Percentiles rank a stretch among this genome's conserved stretches.
These are phyloP conservation scores for Eidolon dupreanum DNA, from an alignment of 2,797 vertebrate species.

Conservation along the genomic window DNA sequence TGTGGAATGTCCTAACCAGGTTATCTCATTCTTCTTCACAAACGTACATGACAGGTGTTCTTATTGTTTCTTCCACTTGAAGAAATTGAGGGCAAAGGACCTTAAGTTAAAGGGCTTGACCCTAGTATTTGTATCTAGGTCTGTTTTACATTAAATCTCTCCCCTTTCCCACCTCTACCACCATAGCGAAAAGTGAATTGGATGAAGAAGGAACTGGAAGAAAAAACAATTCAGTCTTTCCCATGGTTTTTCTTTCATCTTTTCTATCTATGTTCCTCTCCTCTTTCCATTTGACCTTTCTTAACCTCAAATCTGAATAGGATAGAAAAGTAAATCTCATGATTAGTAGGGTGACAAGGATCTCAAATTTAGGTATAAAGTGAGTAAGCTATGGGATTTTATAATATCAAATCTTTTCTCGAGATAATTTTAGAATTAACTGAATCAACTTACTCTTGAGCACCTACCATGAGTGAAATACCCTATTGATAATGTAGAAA, in stretches of 20 bases:
- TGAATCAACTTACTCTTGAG: background rate
- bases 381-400: background rate
- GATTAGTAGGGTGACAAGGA: background rate
- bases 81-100: background rate
- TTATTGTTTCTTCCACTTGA: background rate
- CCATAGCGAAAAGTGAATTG: background rate
- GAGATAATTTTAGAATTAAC: slow-evolving; percentile 35
- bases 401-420: background rate
- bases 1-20: background rate
- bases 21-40: background rate
- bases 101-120: background rate
- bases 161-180: background rate
- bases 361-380: background rate
- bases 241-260: background rate
- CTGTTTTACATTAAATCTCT: background rate
- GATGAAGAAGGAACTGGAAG: background rate
- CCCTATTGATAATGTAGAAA: background rate
- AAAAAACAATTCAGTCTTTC: background rate
- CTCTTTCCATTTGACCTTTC: background rate
- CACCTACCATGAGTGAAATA: background rate
- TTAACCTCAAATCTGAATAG: background rate
- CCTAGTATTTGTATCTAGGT: background rate
- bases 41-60: background rate
- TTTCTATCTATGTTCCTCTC: background rate
- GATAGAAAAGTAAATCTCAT: background rate